These are phyloP conservation scores for Alviniconcha marisindica DNA, from an alignment of 1,140 invertebrate genomes.

Conservation along the genomic window DNA sequence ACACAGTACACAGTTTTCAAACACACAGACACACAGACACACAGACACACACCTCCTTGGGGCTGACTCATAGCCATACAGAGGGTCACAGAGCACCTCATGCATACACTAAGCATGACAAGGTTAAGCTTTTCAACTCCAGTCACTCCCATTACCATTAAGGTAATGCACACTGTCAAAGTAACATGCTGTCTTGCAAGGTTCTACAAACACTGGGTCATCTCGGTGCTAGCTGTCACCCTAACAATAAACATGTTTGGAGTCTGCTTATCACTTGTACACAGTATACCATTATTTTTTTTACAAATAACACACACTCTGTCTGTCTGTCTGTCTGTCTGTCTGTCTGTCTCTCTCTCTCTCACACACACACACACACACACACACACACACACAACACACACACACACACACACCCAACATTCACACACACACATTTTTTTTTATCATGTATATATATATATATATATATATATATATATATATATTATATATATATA, in stretches of 20 bases:
- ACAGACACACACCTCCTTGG: neutral
- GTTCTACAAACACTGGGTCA: too few relatives aligned
- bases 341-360: neutral
- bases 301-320: neutral
- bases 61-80: neutral
- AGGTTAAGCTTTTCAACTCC: too few relatives aligned
- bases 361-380: too few relatives aligned
- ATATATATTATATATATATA: too few relatives aligned
- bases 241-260: too few relatives aligned
- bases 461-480: too few relatives aligned
- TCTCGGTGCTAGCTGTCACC: neutral
- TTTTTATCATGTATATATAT: too few relatives aligned
- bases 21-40: neutral
- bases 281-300: neutral
- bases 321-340: conserved; percentile 27
- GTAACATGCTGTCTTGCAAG: too few relatives aligned
- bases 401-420: too few relatives aligned
- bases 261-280: neutral
- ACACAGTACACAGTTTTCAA: neutral
- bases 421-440: too few relatives aligned
- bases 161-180: neutral
- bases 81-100: neutral
- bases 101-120: neutral
- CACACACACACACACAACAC: too few relatives aligned
- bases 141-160: neutral